Conservation (phyloP, 2,888 invertebrate species). For the Hedya salicella region DNA sequence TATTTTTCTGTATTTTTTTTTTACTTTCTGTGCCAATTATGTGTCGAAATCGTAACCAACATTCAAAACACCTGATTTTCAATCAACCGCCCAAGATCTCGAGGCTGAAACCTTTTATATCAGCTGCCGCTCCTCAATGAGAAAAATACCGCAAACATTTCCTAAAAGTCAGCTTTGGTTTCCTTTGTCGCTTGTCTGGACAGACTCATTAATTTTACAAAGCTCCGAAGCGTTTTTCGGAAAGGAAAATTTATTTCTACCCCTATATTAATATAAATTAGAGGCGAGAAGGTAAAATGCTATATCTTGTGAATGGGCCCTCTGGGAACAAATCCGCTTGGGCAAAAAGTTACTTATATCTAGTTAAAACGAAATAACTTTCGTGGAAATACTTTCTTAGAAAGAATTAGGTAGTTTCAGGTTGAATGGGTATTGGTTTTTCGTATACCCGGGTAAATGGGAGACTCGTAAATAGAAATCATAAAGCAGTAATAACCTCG, state of each 20-base stretch:
- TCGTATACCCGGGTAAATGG: slow-evolving; percentile 22
- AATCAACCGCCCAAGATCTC: slow-evolving; percentile 10
- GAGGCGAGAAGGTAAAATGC: slow-evolving; percentile 27
- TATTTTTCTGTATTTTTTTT: too few relatives aligned
- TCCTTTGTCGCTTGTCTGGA: slow-evolving; percentile 15
- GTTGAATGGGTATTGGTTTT: slow-evolving; percentile 29
- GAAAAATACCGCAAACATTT: slow-evolving; percentile 24
- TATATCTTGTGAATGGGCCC: slow-evolving; percentile 32
- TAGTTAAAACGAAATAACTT: slow-evolving; percentile 22
- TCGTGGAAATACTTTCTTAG: slow-evolving; percentile 20
- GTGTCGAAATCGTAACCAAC: not conserved
- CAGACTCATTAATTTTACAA: slow-evolving; percentile 35
- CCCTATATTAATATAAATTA: slow-evolving; percentile 39
- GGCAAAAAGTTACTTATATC: slow-evolving; percentile 22
- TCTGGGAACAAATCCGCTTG: slow-evolving; percentile 9
- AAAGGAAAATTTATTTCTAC: slow-evolving; percentile 29
- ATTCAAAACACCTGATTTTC: slow-evolving; percentile 18
- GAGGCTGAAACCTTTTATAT: slow-evolving; percentile 20
- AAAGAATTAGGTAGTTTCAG: slow-evolving; percentile 28
- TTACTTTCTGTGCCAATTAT: not conserved
- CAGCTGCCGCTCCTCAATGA: slow-evolving; percentile 27
- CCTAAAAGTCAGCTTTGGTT: slow-evolving; percentile 7
- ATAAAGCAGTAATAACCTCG: slow-evolving; percentile 11
- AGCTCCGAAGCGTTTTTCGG: slow-evolving; percentile 28
- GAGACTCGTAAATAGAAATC: slow-evolving; percentile 31